A percentile compares a stretch with the other conserved stretches of the same genome.
Evolutionary conservation across 2,888 invertebrate species (phyloP).

Genomic region (Euplexia lucipara): DNA sequence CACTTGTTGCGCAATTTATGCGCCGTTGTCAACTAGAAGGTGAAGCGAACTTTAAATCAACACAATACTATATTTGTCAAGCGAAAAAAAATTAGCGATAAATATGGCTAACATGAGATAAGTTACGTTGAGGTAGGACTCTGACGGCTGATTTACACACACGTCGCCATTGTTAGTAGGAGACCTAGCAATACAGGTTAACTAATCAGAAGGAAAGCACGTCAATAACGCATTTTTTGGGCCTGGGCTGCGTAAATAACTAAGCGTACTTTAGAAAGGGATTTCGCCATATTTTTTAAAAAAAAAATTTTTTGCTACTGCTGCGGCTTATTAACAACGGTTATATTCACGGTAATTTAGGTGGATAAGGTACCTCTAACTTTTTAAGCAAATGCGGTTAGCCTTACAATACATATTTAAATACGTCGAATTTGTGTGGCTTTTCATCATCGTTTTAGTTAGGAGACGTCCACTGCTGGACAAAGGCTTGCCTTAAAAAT

Average conservation of each 20-base stretch:
- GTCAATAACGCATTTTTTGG: neutral
- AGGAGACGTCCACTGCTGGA: too few relatives aligned
- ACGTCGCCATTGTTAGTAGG: constrained; percentile 3
- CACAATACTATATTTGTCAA: constrained; percentile 37
- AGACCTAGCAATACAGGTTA: constrained; percentile 2
- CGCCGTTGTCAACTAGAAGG: constrained; percentile 17
- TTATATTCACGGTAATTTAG: too few relatives aligned
- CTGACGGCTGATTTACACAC: constrained; percentile 23
- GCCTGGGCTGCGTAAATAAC: neutral
- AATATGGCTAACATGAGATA: constrained; percentile 34
- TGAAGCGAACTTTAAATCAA: constrained; percentile 36
- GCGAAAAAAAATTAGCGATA: constrained; percentile 46
- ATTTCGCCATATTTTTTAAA: neutral
- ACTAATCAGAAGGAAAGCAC: constrained; percentile 15
- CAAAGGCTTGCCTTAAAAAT: too few relatives aligned
- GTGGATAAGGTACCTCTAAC: too few relatives aligned
- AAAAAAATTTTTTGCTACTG: neutral
- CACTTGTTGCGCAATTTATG: constrained; percentile 9
- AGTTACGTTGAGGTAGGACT: constrained; percentile 48
- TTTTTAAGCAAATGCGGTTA: too few relatives aligned
- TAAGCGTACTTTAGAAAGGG: constrained; percentile 2
- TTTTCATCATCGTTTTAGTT: too few relatives aligned
- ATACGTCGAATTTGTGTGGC: too few relatives aligned
- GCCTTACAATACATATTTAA: too few relatives aligned
- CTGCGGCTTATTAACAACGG: neutral